These are phyloP conservation scores for Mechanitis mazaeus DNA, from an alignment of 2,888 invertebrate species.

Conservation along the genomic window DNA sequence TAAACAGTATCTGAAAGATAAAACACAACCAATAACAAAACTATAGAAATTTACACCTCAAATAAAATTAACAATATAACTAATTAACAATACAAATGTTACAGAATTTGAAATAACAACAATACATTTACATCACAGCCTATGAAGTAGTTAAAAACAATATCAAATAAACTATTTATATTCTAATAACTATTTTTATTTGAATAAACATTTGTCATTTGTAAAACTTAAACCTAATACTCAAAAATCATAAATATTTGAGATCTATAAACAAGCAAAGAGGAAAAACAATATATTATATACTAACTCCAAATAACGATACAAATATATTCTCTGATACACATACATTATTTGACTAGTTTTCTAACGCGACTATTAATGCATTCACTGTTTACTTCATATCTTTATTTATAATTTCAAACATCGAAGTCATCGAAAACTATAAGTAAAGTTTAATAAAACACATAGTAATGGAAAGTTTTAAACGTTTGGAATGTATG, in stretches of 20 bases:
- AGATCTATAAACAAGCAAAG: background rate
- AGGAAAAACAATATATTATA: background rate
- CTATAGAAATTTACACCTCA: conserved; percentile 5
- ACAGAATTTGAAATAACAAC: no score
- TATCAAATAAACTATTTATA: no score
- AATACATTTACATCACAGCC: conserved; percentile 7
- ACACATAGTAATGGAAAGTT: no score
- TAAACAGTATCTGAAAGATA: conserved; percentile 14
- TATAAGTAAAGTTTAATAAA: no score
- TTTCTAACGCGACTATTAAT: background rate
- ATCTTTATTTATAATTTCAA: no score
- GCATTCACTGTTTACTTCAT: no score
- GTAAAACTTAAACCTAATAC: no score
- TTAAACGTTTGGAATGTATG: no score
- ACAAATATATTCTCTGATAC: background rate
- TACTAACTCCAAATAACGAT: background rate
- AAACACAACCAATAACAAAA: conserved; percentile 19
- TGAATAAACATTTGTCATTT: no score
- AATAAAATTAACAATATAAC: conserved; percentile 3
- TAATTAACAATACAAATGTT: background rate
- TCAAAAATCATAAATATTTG: background rate
- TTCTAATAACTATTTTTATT: no score
- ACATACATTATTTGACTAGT: background rate
- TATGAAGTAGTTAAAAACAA: background rate
- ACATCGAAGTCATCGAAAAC: no score